Evolutionary conservation across 2,888 invertebrate genomes (phyloP).

Genomic region (Lasioglossum figueresi): DNA sequence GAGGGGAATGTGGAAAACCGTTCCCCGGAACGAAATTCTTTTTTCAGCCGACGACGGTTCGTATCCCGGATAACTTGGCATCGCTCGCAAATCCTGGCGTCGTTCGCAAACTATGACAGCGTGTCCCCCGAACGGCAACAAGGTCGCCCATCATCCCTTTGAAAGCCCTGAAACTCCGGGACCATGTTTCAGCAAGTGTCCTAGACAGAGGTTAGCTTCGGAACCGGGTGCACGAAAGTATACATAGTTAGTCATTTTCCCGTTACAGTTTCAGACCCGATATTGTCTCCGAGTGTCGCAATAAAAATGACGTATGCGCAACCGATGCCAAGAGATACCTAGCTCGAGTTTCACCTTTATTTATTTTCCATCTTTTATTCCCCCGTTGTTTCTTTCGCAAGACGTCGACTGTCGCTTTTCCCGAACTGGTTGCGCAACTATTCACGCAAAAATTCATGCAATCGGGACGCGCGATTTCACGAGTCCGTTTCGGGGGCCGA

Average conservation of each 20-base stretch:
- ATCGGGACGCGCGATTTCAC: slow-evolving; percentile 4
- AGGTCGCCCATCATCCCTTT: slow-evolving; percentile 23
- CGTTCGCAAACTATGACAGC: slow-evolving; percentile 6
- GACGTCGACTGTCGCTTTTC: slow-evolving; percentile 3
- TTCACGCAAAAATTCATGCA: background rate
- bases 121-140: slow-evolving; percentile 1
- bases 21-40: background rate
- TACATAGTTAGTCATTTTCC: slow-evolving; percentile 8
- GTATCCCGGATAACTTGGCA: slow-evolving; percentile 13
- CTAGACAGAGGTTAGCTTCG: background rate
- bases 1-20: background rate
- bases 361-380: background rate
- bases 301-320: slow-evolving; percentile 27
- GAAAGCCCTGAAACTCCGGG: background rate
- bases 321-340: slow-evolving; percentile 18
- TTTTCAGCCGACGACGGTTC: background rate
- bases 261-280: background rate
- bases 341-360: slow-evolving; percentile 27
- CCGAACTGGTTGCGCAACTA: background rate
- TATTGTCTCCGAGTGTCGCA: slow-evolving; percentile 23
- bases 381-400: background rate
- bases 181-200: background rate
- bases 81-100: slow-evolving; percentile 20
- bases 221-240: background rate
- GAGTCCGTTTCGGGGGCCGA: background rate